These are phyloP conservation scores for Lysandra coridon DNA, from an alignment of 2,888 invertebrate species.

Conservation along the genomic window DNA sequence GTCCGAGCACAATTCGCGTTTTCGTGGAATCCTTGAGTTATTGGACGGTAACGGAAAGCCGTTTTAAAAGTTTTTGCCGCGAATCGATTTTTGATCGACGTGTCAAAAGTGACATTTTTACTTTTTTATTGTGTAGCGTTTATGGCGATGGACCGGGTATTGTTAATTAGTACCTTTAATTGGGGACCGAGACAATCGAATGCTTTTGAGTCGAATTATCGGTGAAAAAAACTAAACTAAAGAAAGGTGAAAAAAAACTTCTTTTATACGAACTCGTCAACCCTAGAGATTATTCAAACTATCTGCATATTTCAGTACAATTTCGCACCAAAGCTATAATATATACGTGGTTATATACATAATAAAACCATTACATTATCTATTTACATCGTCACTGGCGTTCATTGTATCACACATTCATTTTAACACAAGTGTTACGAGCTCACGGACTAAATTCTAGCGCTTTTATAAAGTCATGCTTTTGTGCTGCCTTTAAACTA, in stretches of 20 bases:
- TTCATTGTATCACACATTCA: constrained; percentile 29
- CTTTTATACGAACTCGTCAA: background rate
- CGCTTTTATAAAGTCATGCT: constrained; percentile 30
- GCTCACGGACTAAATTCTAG: constrained; percentile 29
- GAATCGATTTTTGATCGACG: constrained; percentile 31
- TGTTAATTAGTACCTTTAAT: constrained; percentile 14
- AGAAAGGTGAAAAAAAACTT: background rate
- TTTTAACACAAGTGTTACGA: constrained; percentile 27
- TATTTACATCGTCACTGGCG: constrained; percentile 22
- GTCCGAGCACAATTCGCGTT: constrained; percentile 38
- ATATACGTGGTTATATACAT: constrained; percentile 4
- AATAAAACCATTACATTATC: constrained; percentile 24
- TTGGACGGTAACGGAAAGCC: constrained; percentile 40
- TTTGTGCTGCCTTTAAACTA: constrained; percentile 12
- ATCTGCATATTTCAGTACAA: background rate
- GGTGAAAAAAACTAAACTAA: too few species aligned
- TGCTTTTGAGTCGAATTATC: background rate
- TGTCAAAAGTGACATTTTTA: constrained; percentile 28
- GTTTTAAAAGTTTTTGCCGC: constrained; percentile 40
- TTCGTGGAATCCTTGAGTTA: constrained; percentile 42
- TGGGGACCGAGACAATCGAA: background rate
- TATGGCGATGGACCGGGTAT: constrained; percentile 1
- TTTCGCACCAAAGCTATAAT: background rate
- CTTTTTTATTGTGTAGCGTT: constrained; percentile 10
- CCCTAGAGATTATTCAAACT: background rate